Percentiles rank a stretch among this genome's conserved stretches.
phyloP scores from a whole-genome alignment of 2,113 vertebrate genomes.

The Bostrychus sinensis region DNA sequence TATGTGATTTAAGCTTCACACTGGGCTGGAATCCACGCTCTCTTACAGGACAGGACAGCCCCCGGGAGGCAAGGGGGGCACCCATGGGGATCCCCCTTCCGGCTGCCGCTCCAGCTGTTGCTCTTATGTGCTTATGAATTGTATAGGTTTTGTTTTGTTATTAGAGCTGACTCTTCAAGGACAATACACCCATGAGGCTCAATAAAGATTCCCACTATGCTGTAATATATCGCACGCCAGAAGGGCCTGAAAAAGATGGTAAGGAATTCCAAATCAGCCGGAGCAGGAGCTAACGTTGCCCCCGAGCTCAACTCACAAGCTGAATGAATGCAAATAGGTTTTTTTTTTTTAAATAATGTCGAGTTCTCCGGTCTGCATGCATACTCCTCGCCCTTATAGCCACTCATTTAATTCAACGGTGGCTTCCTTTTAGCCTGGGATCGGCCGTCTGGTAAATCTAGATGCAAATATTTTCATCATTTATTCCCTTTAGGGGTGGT shows the following conservation, averaged over 20 bases:
- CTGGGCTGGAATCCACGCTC: constrained; percentile 22
- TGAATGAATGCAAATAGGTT: constrained; percentile 60
- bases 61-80: constrained; percentile 21
- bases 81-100: constrained; percentile 37
- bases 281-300: constrained; percentile 52
- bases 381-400: constrained; percentile 38
- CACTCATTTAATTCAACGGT: constrained; percentile 46
- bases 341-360: constrained; percentile 55
- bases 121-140: constrained; percentile 27
- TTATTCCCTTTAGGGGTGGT: too few relatives aligned
- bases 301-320: constrained; percentile 45
- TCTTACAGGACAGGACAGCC: constrained; percentile 35
- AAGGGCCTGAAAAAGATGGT: constrained; percentile 52
- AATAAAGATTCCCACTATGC: constrained; percentile 56
- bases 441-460: too few relatives aligned
- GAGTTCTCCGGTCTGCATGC: constrained; percentile 43
- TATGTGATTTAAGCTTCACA: constrained; percentile 34
- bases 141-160: constrained; percentile 56
- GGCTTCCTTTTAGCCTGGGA: constrained; percentile 50
- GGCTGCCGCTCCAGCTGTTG: constrained; percentile 60
- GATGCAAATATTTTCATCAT: too few relatives aligned
- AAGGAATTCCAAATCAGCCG: constrained; percentile 56
- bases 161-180: constrained; percentile 58
- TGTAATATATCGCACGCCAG: constrained; percentile 59
- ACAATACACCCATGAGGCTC: constrained; percentile 56